These are phyloP conservation scores for Reticulitermes speratus DNA, from an alignment of 1,140 invertebrate genomes.

Conservation along the genomic window DNA sequence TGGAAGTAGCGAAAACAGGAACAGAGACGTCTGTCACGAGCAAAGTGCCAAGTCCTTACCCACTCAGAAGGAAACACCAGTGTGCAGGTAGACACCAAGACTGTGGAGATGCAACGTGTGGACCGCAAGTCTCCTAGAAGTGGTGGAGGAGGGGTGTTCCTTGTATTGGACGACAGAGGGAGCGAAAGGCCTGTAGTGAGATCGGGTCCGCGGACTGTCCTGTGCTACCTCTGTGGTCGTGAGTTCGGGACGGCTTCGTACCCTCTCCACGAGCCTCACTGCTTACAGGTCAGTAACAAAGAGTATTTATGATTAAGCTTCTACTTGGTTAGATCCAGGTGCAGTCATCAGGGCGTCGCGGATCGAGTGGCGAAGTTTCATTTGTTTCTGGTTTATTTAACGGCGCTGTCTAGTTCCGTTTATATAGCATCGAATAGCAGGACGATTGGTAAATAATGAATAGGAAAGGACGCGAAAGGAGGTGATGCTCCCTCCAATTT, in stretches of 20 bases:
- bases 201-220: slow-evolving; percentile 41
- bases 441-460: neutral
- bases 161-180: neutral
- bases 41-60: neutral
- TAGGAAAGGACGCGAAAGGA: too few species aligned
- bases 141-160: neutral
- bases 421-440: neutral
- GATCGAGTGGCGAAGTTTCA: too few species aligned
- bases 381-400: too few species aligned
- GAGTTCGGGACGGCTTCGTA: slow-evolving; percentile 77
- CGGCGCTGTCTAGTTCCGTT: neutral
- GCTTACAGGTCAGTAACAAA: slow-evolving; percentile 67
- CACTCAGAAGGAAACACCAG: neutral
- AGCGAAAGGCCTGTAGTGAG: slow-evolving; percentile 18
- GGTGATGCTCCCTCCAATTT: too few species aligned
- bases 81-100: neutral
- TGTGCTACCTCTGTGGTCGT: slow-evolving; percentile 76
- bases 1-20: neutral
- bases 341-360: too few species aligned
- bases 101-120: slow-evolving; percentile 21
- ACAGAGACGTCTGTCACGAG: neutral
- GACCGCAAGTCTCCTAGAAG: neutral
- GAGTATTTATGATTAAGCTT: neutral
- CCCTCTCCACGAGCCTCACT: slow-evolving; percentile 76
- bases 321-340: neutral